Base-by-base conservation (phyloP, 1,140 invertebrate genomes). In the Meloidogyne floridensis region DNA sequence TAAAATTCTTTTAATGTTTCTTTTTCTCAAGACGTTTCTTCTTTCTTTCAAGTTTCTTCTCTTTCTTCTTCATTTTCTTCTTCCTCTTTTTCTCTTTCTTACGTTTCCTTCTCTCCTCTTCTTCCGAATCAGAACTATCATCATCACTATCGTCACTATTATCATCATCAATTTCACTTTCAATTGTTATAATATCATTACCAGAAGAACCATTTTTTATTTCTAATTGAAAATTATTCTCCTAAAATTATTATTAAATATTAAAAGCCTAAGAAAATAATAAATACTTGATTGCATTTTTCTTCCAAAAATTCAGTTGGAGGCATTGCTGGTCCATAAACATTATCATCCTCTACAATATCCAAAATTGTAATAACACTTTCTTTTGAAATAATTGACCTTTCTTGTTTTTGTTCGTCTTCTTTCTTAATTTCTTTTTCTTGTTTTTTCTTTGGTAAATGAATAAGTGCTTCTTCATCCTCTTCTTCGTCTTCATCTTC, bases 241-340 rank as follows among this genome's bases (percentile, higher is more conserved):
- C 7, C 2, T 11, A n/a, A 10, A 15, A 59, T 56, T 43, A n/a
- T 7, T n/a, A 75, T 6, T 53, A 11, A 59, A 32, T 32, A 32
- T 43, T 8, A 0, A 75, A 75, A 3, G 20, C 7, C 47, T 47
- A 13, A 32, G 51, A 56, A 59, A 32, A 51, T n/a, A 65, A 18
- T 5, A 59, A 11, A n/a, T 7, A 65, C 59, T 6, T 65, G 59
- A 18, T 5, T 65, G 15, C 10, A 74, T 54, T 74, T 54, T 74
- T 74, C 18, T 47, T 54, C 43, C 11, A 72, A 70, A 47, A 79
- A 79, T 71, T 79, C 77, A 43, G 18, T 20, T 42, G 77, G 18
- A 0, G 77, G 77, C 77, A 79, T 79, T 51, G 77, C 77, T 4
- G 77, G 77, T 18, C 77, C 77, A 72, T 79, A 79, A 69, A 79